These are phyloP conservation scores for Laspeyria flexula DNA, from an alignment of 2,888 invertebrate genomes.

Conservation along the genomic window DNA sequence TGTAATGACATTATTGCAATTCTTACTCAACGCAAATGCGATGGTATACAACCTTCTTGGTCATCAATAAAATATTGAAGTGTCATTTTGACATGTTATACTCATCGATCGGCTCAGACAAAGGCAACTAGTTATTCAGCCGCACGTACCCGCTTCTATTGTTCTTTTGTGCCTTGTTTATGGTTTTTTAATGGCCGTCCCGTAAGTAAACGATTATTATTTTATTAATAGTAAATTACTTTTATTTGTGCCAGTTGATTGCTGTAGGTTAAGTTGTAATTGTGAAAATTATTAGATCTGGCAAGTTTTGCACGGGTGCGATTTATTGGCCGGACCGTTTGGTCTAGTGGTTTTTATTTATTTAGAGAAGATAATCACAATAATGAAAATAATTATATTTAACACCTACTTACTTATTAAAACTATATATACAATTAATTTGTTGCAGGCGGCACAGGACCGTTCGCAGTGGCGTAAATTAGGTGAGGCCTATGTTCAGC, in stretches of 20 bases:
- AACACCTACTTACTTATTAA: no score
- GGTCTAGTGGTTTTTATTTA: no score
- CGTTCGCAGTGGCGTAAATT: no score
- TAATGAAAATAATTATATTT: no score
- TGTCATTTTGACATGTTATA: slow-evolving; percentile 57
- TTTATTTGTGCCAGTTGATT: slow-evolving; percentile 34
- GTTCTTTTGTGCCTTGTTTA: slow-evolving; percentile 52
- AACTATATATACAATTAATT: no score
- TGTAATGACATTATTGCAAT: slow-evolving; percentile 15
- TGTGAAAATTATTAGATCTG: no score
- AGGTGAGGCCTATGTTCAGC: no score
- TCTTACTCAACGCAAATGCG: slow-evolving; percentile 30
- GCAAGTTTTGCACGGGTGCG: no score
- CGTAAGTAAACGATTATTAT: slow-evolving; percentile 58
- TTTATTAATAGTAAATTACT: slow-evolving; percentile 51
- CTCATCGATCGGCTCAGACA: slow-evolving; percentile 59
- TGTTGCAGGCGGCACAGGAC: no score
- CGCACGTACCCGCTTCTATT: slow-evolving; percentile 55
- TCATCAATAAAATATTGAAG: slow-evolving; percentile 44
- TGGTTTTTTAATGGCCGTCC: slow-evolving; percentile 47
- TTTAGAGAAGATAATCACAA: no score
- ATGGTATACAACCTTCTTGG: slow-evolving; percentile 8
- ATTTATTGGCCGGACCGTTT: no score
- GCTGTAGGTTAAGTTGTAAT: slow-evolving; percentile 39
- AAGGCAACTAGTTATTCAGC: slow-evolving; percentile 61